Percentiles rank a stretch among this genome's conserved stretches.
Conservation (phyloP, 30 jellyfish, hydroid and myxozoan genomes). For the Calvadosia cruxmelitensis region DNA sequence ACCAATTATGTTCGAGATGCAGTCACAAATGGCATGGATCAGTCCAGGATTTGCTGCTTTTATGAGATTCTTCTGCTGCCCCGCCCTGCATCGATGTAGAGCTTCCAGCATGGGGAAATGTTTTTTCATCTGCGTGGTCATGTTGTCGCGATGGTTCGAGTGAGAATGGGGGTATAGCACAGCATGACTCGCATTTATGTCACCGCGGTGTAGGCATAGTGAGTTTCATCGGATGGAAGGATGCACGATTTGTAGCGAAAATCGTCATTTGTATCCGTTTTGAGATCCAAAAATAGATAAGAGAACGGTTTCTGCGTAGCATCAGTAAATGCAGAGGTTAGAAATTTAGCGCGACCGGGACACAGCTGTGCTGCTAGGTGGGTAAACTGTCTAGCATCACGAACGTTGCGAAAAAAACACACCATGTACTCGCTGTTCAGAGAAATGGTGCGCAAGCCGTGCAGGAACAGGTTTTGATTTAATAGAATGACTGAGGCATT, state of each 20-base stretch:
- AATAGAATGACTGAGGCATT: background rate
- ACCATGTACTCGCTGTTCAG: conserved; percentile 12
- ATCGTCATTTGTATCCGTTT: background rate
- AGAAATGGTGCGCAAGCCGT: background rate
- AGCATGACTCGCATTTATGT: no score
- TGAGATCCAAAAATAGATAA: conserved; percentile 1
- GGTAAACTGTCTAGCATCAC: conserved; percentile 5
- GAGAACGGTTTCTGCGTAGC: conserved; percentile 1
- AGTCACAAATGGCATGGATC: conserved; percentile 21
- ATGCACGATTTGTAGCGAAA: background rate
- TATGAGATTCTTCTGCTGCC: conserved; percentile 1
- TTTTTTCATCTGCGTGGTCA: conserved; percentile 16
- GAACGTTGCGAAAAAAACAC: conserved; percentile 1
- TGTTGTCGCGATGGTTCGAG: no score
- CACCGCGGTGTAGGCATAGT: background rate
- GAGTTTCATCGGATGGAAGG: conserved; percentile 6
- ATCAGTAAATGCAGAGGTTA: background rate
- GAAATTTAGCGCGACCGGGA: conserved; percentile 4
- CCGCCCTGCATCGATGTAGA: conserved; percentile 7
- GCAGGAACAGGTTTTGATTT: conserved; percentile 10
- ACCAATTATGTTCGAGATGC: conserved; percentile 7
- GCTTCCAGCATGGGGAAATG: conserved; percentile 6
- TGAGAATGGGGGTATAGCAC: no score
- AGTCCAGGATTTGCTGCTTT: conserved; percentile 9
- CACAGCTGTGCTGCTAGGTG: conserved; percentile 3